These are phyloP conservation scores for Rhodeus uyekii DNA, from an alignment of 2,797 vertebrate species.

Conservation along the genomic window DNA sequence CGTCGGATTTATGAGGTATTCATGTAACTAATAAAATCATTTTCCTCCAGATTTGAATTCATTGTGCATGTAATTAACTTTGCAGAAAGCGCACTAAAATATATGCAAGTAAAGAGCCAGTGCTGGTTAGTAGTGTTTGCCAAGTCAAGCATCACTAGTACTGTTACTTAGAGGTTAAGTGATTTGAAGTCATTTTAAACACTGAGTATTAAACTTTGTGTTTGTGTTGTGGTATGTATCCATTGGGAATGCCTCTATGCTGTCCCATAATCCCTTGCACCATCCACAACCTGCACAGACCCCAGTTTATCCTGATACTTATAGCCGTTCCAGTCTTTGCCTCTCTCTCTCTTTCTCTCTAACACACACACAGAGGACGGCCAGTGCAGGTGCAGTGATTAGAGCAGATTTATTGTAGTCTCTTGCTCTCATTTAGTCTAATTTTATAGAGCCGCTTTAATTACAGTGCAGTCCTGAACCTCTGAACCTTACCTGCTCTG, in stretches of 20 bases:
- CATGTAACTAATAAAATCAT: constrained; percentile 38
- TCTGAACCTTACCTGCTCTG: constrained; percentile 46
- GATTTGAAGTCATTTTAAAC: background rate
- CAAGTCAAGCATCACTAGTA: background rate
- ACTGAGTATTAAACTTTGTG: background rate
- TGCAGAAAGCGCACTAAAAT: background rate
- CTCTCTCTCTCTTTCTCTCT: background rate
- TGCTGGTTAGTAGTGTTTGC: background rate
- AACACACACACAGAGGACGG: constrained; percentile 27
- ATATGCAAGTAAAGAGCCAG: background rate
- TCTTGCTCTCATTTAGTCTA: constrained; percentile 54
- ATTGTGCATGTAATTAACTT: constrained; percentile 32
- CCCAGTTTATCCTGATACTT: constrained; percentile 1
- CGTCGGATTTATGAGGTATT: constrained; percentile 21
- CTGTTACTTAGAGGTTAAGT: background rate
- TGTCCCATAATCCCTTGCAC: background rate
- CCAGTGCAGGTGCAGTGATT: constrained; percentile 59
- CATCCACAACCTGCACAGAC: background rate
- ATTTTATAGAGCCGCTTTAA: constrained; percentile 58
- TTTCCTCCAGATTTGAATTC: constrained; percentile 26
- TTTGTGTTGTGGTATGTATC: background rate
- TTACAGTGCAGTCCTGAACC: constrained; percentile 50
- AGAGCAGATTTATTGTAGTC: constrained; percentile 57
- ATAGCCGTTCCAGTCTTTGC: background rate
- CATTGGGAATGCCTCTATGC: background rate